Evolutionary conservation across 92 coral and sea anemone genomes (phyloP).

Genomic region (Siderastrea radians): DNA sequence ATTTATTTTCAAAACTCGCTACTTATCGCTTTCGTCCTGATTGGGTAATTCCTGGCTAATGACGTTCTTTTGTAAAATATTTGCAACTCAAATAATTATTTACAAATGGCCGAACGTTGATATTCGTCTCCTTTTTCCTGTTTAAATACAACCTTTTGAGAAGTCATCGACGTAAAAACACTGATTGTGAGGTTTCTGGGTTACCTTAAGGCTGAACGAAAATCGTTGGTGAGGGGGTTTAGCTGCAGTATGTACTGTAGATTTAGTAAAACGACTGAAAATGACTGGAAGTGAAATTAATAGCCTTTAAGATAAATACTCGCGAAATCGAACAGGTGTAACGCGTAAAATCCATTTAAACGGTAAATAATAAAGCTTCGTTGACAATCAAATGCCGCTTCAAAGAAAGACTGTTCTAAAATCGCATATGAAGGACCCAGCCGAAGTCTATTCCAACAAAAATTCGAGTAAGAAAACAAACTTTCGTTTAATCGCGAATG

Average conservation of each 20-base stretch:
- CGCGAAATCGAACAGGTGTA: conserved; percentile 23
- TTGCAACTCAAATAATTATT: conserved; percentile 22
- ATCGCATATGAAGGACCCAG: background rate
- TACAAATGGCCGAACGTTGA: background rate
- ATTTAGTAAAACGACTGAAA: background rate
- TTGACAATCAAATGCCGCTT: background rate
- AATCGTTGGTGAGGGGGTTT: no score
- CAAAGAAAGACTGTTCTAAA: background rate
- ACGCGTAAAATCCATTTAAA: background rate
- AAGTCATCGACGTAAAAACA: background rate
- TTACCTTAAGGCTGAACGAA: no score
- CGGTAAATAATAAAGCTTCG: background rate
- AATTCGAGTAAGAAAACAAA: background rate
- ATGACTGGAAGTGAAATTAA: conserved; percentile 1
- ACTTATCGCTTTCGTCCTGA: conserved; percentile 3
- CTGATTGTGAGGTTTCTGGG: background rate
- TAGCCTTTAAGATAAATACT: conserved; percentile 15
- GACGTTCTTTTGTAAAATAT: conserved; percentile 26
- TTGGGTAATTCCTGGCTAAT: conserved; percentile 29
- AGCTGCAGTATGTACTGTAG: background rate
- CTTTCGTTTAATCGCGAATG: background rate
- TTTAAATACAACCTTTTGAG: background rate
- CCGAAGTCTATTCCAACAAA: background rate
- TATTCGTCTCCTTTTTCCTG: background rate
- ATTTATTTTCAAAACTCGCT: background rate